Base-by-base conservation (phyloP, 2,888 invertebrate species). In the Mycalesis mineus region DNA sequence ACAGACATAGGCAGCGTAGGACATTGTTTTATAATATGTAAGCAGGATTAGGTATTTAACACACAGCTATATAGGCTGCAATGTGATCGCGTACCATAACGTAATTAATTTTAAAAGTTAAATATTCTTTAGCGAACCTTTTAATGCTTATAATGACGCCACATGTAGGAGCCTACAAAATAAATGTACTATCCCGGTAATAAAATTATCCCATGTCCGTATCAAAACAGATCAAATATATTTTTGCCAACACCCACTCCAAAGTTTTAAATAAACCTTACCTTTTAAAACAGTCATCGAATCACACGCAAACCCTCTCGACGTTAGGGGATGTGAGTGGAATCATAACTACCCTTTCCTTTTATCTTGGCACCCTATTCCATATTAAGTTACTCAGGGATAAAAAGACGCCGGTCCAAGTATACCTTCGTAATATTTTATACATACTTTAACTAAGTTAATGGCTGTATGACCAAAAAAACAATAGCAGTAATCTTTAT, bases 311-410 rank as follows among this genome's bases (percentile, higher is more conserved):
- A 55, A 58, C 53, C 61, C 61, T 56, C 56, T 55, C 52, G 56
- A 55, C 59, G 47, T 55, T 4, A 54, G 45, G 39, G 48, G 48
- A 63, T 58, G 63, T 45, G 61, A 63, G 60, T 49, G 47, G 60
- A 64, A 61, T 64, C 60, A 57, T 63, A 64, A 63, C 60, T 62
- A 63, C 63, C 55, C 53, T 61, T 56, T 60, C 55, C 59, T 65
- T 63, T 65, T 60, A 63, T 63, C 63, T 59, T 61, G 55, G 45
- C 53, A 29, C 59, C 59, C 63, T 59, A 58, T 60, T 49, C 37
- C 52, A 48, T 55, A 60, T 63, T 61, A 63, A 56, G 55, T 61
- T 61, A 61, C 55, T 64, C 51, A 42, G 50, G 55, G 57, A 59
- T 60, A 63, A 63, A 59, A 62, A 57, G 54, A 54, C 40, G 42